Conservation (phyloP, 1,140 invertebrate genomes). For the Aphis gossypii region DNA sequence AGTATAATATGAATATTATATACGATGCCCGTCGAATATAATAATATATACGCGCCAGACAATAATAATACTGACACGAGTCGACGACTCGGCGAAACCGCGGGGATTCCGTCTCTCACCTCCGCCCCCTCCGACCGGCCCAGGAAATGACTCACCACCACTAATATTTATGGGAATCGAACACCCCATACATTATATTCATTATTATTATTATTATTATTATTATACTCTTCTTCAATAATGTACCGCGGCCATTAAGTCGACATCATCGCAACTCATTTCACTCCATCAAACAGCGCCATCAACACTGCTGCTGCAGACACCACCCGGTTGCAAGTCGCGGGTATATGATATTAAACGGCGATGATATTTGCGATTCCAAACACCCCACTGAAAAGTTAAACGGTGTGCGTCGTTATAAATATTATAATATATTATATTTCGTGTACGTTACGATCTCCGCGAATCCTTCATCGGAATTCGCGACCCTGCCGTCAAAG, state of each 20-base stretch:
- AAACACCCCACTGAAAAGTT: neutral
- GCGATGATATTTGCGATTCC: neutral
- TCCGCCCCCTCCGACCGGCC: neutral
- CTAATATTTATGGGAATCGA: constrained; percentile 41
- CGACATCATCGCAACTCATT: constrained; percentile 13
- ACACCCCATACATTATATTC: neutral
- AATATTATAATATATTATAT: neutral
- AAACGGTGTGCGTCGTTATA: neutral
- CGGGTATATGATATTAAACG: neutral
- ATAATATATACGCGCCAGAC: neutral
- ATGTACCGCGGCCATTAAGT: neutral
- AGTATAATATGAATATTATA: neutral
- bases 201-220: constrained; percentile 18
- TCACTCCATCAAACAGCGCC: constrained; percentile 20
- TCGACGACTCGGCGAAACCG: constrained; percentile 2
- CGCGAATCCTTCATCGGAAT: neutral
- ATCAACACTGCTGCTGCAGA: neutral
- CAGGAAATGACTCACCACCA: constrained; percentile 15
- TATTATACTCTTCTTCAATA: constrained; percentile 5
- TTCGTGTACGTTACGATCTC: neutral
- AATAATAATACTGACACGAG: constrained; percentile 6
- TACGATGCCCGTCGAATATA: neutral
- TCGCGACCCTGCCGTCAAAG: neutral
- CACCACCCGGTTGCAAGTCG: neutral
- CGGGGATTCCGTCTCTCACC: constrained; percentile 1